phyloP scores from a whole-genome alignment of 2,113 vertebrate species.

The Pelusios castaneus region DNA sequence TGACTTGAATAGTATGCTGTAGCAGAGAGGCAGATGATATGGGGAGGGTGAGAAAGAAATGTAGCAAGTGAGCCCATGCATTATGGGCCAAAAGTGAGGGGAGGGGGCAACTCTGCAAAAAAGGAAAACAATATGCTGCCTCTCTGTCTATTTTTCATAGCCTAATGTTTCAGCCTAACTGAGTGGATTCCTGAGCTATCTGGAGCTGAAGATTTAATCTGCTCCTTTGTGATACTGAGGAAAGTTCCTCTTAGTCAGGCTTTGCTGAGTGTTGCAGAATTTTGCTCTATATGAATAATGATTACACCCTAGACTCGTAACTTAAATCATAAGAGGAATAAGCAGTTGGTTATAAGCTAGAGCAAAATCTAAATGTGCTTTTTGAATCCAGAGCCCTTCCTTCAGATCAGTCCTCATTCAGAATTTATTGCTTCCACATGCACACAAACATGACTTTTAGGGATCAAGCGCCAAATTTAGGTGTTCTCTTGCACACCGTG shows the following conservation, averaged over 20 bases:
- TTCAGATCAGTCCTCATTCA: not conserved
- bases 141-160: not conserved
- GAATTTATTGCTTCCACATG: not conserved
- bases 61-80: not conserved
- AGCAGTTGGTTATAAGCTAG: rapidly evolving
- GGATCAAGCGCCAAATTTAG: not conserved
- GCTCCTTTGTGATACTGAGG: not conserved
- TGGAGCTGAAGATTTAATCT: not conserved
- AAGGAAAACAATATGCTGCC: not conserved
- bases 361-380: not conserved
- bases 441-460: not conserved
- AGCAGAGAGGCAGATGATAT: not conserved
- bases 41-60: not conserved
- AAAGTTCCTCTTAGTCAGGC: not conserved
- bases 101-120: no score
- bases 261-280: not conserved
- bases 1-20: not conserved
- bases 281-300: not conserved
- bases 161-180: not conserved
- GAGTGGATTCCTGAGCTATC: not conserved
- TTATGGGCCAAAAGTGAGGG: not conserved
- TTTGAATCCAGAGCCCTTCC: not conserved
- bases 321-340: not conserved
- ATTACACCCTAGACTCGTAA: not conserved
- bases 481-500: not conserved